Evolutionary conservation across 2,888 invertebrate genomes (phyloP), one percentile per base, ranked within the genome.

Genomic region (Drosophila mercatorum): DNA sequence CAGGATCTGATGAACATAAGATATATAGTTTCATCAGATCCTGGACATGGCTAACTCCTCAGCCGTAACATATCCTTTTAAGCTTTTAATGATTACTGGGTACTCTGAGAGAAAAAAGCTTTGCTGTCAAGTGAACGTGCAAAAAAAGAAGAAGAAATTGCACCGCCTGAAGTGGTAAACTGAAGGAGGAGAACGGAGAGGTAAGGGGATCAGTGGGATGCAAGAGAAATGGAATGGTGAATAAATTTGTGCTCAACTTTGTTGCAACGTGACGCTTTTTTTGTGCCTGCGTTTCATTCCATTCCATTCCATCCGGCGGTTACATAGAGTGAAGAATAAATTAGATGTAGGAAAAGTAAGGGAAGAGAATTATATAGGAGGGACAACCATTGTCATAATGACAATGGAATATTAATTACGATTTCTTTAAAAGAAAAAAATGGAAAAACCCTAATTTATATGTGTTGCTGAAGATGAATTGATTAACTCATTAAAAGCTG

Each of bases 351-450:
- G 40, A 40, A 31, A 12, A 14, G 12, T 7, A 22, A 11, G 31
- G 5, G 11, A 49, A 38, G 12, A 51, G 52, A 75, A 22, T 2
- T 2, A 22, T 2, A 22, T 22, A 2, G 47, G 52, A 3, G 28
- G 1, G 2, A 3, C 55, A 78, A 10, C 34, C 62, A 78, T 85
- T 88, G 83, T 88, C 86, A 85, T 86, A 83, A 86, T 85, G 78
- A 69, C 75, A 65, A 73, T 83, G 60, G 68, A 64, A 77, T 83
- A 78, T 81, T 74, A 81, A 80, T 80, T 86, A 70, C 65, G 66
- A 68, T 69, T 70, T 28, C 78, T 58, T 63, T 73, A 1, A 14
- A 8, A 28, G 28, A 17, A 14, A 47, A 47, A 47, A 10, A 3
- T 2, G 1, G 2, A 8, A 2, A 14, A 26, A 7, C 2, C 26